Evolutionary conservation across 2,888 invertebrate genomes (phyloP), one percentile per base, ranked within the genome.

Genomic region (Chironomus tentans): DNA sequence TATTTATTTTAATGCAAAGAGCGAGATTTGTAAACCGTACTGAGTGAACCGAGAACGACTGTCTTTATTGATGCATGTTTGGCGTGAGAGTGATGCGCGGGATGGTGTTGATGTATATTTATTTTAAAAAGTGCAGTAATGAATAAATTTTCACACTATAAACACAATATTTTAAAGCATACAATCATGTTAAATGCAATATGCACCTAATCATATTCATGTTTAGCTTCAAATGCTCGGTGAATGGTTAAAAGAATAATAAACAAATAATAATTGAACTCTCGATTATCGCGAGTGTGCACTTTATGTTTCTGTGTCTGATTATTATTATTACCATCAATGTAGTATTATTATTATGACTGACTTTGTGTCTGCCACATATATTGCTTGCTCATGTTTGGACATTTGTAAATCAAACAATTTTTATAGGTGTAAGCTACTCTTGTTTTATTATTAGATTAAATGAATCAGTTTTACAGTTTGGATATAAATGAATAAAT

Each of bases 1-100:
- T 72, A 62, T 72, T 28, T 72, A 13, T 15, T 65, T 65, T 65
- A 24, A 21, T 22, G 18, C 24, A 24, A 18, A 38, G 38, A 38
- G 38, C 38, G 38, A 38, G 38, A 38, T 38, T 38, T 38, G 69
- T 69, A 69, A 69, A 69, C n/a, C n/a, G 38, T 47, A 47, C 46
- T 69, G 69, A 69, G 38, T 69, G 38, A 38, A 38, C 38, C 38
- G 38, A 38, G 38, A 38, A 38, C 38, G 38, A 38, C 47, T 47
- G 15, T 46, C 46, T 69, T 69, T 69, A 69, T 69, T 69, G 70
- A 70, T 56, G 56, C 56, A 56, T 70, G 70, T 70, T 62, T 61
- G 38, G 61, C 62, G 61, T 62, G 72, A 72, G 72, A 72, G 62
- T 72, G 72, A 72, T 62, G 62, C 2, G 38, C 38, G 38, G 38